Evolutionary conservation across 1,140 invertebrate species (phyloP), one percentile per base, ranked within the genome.

Genomic region (Anastrepha ludens): DNA sequence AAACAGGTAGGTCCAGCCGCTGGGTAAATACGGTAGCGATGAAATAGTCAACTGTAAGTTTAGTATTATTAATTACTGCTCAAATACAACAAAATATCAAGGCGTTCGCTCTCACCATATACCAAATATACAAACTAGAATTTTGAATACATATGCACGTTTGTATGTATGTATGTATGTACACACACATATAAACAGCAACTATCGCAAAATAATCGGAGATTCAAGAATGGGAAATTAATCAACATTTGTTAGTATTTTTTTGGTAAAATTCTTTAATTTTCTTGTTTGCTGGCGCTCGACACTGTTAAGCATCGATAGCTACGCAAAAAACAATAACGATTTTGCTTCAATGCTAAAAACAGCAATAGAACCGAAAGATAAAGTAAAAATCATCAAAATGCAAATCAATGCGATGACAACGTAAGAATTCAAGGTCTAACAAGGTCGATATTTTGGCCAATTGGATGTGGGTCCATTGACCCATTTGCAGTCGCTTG

Each of bases 391-490:
- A 50, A 88, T 86, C 65, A 58, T 65, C 47, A 39, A 11, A 41
- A 60, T 9, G 44, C 88, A 78, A 55, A 20, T 67, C 87, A 89
- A 88, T 87, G n/a, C 64, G 60, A 74, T 85, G 81, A 17, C 81
- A 85, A 58, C 50, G 59, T 74, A 74, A 60, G 87, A 81, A 59
- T 88, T 92, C 91, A 92, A 92, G 91, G 91, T 92, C 91, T 89
- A 62, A 41, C 91, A 92, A 92, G 91, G 91, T 92, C 91, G 91
- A 88, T 89, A 90, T 89, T 90, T 89, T 89, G 89, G 88, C 87
- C 89, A 88, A 88, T 88, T 65, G 87, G 62, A 87, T 89, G 74
- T 85, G 86, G 85, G 91, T 90, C 88, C 91, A 92, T 88, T 92
- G 91, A 92, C 91, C 91, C 89, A 92, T 87, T 89, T 91, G 87